Conservation (phyloP, 2,888 invertebrate genomes). For the Cancer borealis region DNA sequence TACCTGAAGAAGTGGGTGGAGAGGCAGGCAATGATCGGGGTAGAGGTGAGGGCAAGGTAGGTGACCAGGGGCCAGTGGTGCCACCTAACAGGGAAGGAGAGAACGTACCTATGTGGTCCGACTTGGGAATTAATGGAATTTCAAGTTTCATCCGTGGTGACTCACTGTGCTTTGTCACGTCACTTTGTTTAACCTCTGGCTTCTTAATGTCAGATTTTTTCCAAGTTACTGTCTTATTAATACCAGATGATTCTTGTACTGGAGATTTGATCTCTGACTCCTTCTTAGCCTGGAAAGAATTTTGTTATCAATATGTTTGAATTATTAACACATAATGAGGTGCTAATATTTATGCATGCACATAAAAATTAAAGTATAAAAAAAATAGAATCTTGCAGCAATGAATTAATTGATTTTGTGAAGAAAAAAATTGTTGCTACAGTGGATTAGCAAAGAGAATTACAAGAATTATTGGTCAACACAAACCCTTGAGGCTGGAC, state of each 20-base stretch:
- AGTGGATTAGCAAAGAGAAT: too few relatives aligned
- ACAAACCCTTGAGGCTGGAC: too few relatives aligned
- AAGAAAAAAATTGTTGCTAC: too few relatives aligned
- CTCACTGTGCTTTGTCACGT: conserved; percentile 46
- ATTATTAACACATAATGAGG: background rate
- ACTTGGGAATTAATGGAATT: conserved; percentile 67
- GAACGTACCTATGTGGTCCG: conserved; percentile 63
- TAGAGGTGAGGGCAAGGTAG: conserved; percentile 51
- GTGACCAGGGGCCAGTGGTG: conserved; percentile 49
- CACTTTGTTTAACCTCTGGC: background rate
- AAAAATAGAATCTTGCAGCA: too few relatives aligned
- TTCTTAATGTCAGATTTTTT: conserved; percentile 13
- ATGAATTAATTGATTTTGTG: too few relatives aligned
- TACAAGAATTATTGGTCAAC: too few relatives aligned
- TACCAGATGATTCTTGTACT: background rate
- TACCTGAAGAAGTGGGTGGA: conserved; percentile 46
- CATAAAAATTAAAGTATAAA: background rate
- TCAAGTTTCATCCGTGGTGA: conserved; percentile 65
- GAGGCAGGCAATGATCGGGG: conserved; percentile 45
- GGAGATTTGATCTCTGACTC: conserved; percentile 24
- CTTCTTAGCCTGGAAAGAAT: background rate
- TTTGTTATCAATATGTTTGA: too few relatives aligned
- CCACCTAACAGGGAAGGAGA: conserved; percentile 32
- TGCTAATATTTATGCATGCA: background rate
- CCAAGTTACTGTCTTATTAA: background rate